Conservation (phyloP, 2,113 vertebrate species). For the Pseudorectes ferrugineus region DNA sequence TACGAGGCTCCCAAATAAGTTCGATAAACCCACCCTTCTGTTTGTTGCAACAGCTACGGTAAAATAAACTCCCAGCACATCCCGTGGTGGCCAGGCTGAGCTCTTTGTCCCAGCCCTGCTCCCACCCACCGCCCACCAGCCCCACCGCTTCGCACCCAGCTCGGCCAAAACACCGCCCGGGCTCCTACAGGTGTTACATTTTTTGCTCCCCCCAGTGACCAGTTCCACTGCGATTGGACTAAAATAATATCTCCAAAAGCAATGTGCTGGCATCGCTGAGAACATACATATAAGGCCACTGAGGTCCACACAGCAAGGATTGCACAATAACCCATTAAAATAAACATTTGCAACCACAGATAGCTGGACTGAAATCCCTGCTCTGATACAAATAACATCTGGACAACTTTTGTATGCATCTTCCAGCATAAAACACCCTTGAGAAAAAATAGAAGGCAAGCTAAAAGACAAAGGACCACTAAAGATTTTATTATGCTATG, state of each 20-base stretch:
- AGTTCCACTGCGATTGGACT: slow-evolving; percentile 56
- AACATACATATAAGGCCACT: slow-evolving; percentile 72
- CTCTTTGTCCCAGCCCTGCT: slow-evolving; percentile 42
- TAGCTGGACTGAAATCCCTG: slow-evolving; percentile 79
- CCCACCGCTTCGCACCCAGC: neutral
- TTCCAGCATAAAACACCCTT: slow-evolving; percentile 84
- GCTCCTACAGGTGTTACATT: slow-evolving; percentile 74
- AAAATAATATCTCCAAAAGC: slow-evolving; percentile 66
- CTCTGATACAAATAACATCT: slow-evolving; percentile 85
- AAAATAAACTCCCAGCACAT: slow-evolving; percentile 65
- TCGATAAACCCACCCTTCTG: slow-evolving; percentile 31
- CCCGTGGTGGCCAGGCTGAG: slow-evolving; percentile 22
- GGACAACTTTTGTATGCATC: slow-evolving; percentile 85
- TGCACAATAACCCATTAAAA: slow-evolving; percentile 84
- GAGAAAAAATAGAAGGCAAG: slow-evolving; percentile 79
- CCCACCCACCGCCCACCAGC: slow-evolving; percentile 19
- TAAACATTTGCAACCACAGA: slow-evolving; percentile 85
- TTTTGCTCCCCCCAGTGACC: slow-evolving; percentile 54
- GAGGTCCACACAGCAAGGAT: slow-evolving; percentile 73
- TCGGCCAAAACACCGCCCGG: slow-evolving; percentile 17
- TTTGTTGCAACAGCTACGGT: slow-evolving; percentile 41
- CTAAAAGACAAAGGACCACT: slow-evolving; percentile 82
- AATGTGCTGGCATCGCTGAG: slow-evolving; percentile 71
- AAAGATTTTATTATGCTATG: slow-evolving; percentile 84
- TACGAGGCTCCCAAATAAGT: slow-evolving; percentile 62